Conservation (phyloP, 1,140 invertebrate species). For the Drosophila tristis region DNA sequence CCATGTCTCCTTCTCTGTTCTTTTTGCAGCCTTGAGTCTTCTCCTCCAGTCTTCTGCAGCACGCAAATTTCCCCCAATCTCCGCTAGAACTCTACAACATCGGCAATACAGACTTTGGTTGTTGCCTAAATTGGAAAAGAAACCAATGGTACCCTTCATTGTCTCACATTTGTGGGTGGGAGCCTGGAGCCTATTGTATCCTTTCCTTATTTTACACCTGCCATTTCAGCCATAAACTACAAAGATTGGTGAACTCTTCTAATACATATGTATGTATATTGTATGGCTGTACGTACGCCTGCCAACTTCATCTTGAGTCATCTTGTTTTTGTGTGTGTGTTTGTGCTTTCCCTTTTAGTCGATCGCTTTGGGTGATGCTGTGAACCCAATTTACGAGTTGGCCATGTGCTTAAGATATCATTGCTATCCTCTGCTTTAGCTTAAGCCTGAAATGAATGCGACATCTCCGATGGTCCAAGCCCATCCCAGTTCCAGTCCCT, state of each 20-base stretch:
- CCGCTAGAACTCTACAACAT: neutral
- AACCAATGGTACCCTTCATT: too few relatives aligned
- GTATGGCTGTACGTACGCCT: conserved; percentile 5
- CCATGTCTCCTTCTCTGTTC: neutral
- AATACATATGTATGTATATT: conserved; percentile 6
- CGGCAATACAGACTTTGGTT: neutral
- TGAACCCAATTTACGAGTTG: conserved; percentile 58
- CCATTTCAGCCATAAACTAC: neutral
- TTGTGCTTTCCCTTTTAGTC: neutral
- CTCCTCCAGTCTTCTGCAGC: conserved; percentile 38
- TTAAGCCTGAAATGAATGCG: conserved; percentile 76
- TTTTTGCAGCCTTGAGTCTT: conserved; percentile 24
- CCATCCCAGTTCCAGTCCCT: conserved; percentile 21
- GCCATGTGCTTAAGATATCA: conserved; percentile 65
- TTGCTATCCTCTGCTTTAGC: conserved; percentile 58
- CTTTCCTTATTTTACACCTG: too few relatives aligned
- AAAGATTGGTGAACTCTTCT: conserved; percentile 4
- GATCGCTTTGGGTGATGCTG: neutral
- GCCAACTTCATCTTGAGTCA: conserved; percentile 25
- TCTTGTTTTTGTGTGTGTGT: conserved; percentile 8
- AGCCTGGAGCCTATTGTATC: too few relatives aligned
- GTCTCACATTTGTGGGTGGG: too few relatives aligned
- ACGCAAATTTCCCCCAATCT: conserved; percentile 56
- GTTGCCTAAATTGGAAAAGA: too few relatives aligned
- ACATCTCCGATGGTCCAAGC: conserved; percentile 42